Base-by-base conservation (phyloP, 2,113 vertebrate species). In the Polypterus bichir region DNA sequence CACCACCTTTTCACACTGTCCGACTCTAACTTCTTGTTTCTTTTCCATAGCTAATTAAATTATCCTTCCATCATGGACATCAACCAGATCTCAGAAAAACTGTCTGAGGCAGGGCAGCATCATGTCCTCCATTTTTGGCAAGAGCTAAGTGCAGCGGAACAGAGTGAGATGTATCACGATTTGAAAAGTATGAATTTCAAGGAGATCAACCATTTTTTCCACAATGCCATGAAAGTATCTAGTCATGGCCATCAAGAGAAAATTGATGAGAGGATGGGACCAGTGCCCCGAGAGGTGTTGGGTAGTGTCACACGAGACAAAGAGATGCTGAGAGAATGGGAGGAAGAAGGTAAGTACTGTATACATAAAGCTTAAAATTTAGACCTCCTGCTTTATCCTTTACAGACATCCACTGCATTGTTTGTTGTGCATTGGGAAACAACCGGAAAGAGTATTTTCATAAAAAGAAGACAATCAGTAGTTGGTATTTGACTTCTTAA, bases 71-170 rank as follows among this genome's bases (percentile, higher is more conserved):
- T 74, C 73, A 91, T 88, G 89, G 82, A 89, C 55, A 57, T 75
- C 6, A 69, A 48, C 5, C 73, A 57, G 63, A 79, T 91, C 44
- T 54, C 46, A 10, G 46, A 70, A 59, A 78, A 65, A 64, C 66
- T 93, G 76, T 69, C 79, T 5, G 67, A 73, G 27, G 85, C 83
- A 1, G 83, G 79, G 3, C 94, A 97, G 74, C 81, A 75, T 51
- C 94, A 97, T 47, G 77, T 94, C 46, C 75, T 94, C 10, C 84
- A 77, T 59, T 97, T 92, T 72, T 95, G 89, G 91, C 65, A 77
- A 0, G 81, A 90, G 55, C 72, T 97, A 70, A 76, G 66, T 46
- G 77, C 71, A 0, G 65, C 79, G 10, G 81, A 86, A 44, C 87
- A 82, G 63, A 67, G 4, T 2, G 77, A 78, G 6, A 69, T 97